Evolutionary conservation across 2,797 vertebrate species (phyloP).

Genomic region (Rhinatrema bivittatum): DNA sequence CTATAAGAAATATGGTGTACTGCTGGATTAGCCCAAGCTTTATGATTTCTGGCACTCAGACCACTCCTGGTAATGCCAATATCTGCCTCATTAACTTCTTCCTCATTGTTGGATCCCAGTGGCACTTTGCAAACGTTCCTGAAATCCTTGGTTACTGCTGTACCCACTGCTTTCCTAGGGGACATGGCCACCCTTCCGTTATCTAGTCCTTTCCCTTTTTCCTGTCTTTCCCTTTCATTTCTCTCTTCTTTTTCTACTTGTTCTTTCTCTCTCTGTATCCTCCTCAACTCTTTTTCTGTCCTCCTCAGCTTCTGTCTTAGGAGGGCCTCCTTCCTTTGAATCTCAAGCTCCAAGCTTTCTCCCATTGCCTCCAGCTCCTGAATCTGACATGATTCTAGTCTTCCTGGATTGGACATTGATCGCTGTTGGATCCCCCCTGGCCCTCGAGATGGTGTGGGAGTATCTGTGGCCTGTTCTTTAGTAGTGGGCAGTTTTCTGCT

Average conservation of each 20-base stretch:
- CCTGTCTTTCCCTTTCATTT: conserved; percentile 10
- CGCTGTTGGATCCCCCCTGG: neutral
- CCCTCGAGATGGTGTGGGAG: too few relatives aligned
- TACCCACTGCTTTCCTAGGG: neutral
- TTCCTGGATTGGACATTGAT: conserved; percentile 2
- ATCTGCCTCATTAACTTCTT: too few relatives aligned
- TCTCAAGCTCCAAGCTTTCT: conserved; percentile 46
- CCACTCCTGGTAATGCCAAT: too few relatives aligned
- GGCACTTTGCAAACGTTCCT: too few relatives aligned
- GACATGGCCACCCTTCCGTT: conserved; percentile 1
- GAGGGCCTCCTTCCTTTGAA: conserved; percentile 56
- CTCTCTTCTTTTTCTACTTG: conserved; percentile 19
- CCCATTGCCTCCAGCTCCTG: conserved; percentile 44
- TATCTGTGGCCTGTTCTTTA: too few relatives aligned
- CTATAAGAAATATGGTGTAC: too few relatives aligned
- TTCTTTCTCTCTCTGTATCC: conserved; percentile 49
- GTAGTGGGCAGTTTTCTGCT: too few relatives aligned
- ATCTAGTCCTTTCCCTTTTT: neutral
- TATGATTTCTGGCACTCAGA: too few relatives aligned
- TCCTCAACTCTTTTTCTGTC: conserved; percentile 51
- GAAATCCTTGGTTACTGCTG: neutral
- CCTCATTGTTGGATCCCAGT: neutral
- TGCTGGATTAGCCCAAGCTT: too few relatives aligned
- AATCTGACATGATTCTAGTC: conserved; percentile 25
- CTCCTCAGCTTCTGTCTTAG: conserved; percentile 66